Conservation (phyloP, 2,113 vertebrate genomes). For the Oryctolagus cuniculus region mOryCun1.1 NC_091448.1:28677001-28677500, state of each 20-base stretch:
- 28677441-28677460: background rate
- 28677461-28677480: background rate
- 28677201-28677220: background rate
- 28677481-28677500: background rate
- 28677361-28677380: background rate
- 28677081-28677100: background rate
- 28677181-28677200: background rate
- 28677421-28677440: background rate
- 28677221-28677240: background rate
- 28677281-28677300: background rate
- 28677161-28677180: background rate
- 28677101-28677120: background rate
- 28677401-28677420: background rate
- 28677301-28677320: background rate
- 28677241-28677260: background rate
- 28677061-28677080: background rate
- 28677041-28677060: background rate
- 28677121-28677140: background rate
- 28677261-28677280: background rate
- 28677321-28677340: background rate
- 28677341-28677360: background rate
- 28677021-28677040: background rate
- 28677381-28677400: background rate
- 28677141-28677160: background rate
- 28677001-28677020: background rate